Base-by-base conservation (phyloP, 2,113 vertebrate species). In the Myiagra hebetior region DNA sequence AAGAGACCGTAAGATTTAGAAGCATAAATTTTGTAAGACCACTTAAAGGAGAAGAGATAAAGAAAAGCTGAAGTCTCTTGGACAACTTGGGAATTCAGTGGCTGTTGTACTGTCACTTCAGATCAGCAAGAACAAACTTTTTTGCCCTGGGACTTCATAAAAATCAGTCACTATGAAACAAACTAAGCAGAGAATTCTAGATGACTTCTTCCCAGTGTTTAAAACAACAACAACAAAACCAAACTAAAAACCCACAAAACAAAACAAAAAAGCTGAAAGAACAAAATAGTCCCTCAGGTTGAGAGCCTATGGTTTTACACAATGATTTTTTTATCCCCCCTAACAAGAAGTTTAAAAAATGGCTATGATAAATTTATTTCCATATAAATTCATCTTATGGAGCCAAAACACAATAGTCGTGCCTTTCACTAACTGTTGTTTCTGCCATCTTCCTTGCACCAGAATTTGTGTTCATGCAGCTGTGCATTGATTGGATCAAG, bases 391-490 rank as follows among this genome's bases (percentile, higher is more conserved):
- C 62, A 52, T 59, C 23, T 33, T 63, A 7, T 4, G 33, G 20
- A 56, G 37, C 44, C 18, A 76, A 85, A 85, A 84, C 56, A 26
- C 0, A 0, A 35, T 1, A 47, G 37, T 11, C 22, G n/a, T 37
- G n/a, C 35, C 37, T 52, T 70, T 74, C 23, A 57, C 30, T 44
- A 65, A 68, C 41, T 41, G 41, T 86, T 57, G 10, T 21, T 88
- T 62, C n/a, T 56, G 30, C 30, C 21, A 0, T 59, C 30, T 85
- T 82, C 19, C 49, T 95, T 87, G 49, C 78, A 60, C n/a, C 28
- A 56, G 56, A 77, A 44, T 49, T 63, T 72, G 47, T 89, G 59
- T 26, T 87, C 95, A 97, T 87, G 92, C 92, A 91, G 85, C 87
- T 83, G 74, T 72, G 90, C 70, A 53, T 70, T 81, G 52, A 85